These are phyloP conservation scores for Noctua janthe DNA, from an alignment of 2,888 invertebrate genomes.

Conservation along the genomic window DNA sequence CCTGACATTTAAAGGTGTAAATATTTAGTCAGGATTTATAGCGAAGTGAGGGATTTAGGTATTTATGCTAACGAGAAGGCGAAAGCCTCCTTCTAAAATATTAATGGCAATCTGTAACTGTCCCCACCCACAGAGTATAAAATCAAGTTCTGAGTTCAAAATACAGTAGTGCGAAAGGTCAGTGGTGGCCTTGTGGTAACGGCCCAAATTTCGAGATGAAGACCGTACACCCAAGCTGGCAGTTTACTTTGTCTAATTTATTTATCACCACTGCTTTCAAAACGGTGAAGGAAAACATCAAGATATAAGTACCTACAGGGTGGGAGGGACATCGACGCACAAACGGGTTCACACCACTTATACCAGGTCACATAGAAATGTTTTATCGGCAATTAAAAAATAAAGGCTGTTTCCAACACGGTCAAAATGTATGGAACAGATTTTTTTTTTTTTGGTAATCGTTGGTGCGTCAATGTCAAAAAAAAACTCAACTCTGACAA, in stretches of 20 bases:
- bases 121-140: neutral
- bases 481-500: no score
- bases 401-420: no score
- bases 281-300: neutral
- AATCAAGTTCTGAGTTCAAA: neutral
- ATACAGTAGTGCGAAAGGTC: neutral
- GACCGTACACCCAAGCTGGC: neutral
- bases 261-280: neutral
- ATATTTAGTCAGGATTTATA: constrained; percentile 16
- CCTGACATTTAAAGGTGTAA: constrained; percentile 15
- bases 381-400: no score
- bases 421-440: no score
- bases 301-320: no score
- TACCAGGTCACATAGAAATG: no score
- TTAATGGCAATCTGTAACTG: constrained; percentile 19
- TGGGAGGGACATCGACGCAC: no score
- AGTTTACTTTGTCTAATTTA: neutral
- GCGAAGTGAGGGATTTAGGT: neutral
- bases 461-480: no score
- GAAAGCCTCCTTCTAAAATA: constrained; percentile 18
- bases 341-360: no score
- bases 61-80: constrained; percentile 33
- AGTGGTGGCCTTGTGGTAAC: neutral
- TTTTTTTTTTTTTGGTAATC: no score
- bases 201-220: neutral